Conservation (phyloP, 2,113 vertebrate species). For the Ammodytes marinus region DNA sequence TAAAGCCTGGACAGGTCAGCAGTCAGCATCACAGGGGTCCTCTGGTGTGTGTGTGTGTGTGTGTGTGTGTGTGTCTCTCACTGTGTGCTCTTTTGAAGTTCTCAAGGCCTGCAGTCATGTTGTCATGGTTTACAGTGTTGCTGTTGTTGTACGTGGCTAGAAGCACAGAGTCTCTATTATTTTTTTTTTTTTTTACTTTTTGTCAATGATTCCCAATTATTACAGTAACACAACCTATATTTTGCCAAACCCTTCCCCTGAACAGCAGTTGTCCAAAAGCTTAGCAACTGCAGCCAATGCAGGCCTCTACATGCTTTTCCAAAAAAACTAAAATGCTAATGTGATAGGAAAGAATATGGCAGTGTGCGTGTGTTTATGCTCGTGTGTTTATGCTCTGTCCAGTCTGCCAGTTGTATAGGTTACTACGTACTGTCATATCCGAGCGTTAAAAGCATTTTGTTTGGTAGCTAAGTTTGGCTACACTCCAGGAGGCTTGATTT, state of each 20-base stretch:
- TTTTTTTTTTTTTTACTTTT: not conserved
- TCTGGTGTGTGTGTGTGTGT: conserved; percentile 1
- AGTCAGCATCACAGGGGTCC: not conserved
- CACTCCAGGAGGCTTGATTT: not conserved
- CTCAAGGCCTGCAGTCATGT: not conserved
- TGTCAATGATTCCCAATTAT: not conserved
- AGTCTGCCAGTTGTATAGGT: too few relatives aligned
- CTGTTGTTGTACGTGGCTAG: not conserved
- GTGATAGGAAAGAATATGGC: too few relatives aligned
- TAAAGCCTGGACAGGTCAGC: conserved; percentile 17
- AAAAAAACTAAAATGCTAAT: not conserved
- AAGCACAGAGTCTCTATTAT: not conserved
- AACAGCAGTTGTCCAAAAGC: not conserved
- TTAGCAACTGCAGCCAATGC: not conserved
- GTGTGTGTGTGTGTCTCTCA: conserved; percentile 9
- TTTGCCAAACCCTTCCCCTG: not conserved
- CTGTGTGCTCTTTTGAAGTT: conserved; percentile 6
- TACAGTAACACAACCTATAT: not conserved
- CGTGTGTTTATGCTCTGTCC: too few relatives aligned
- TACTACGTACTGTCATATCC: too few relatives aligned
- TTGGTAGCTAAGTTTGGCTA: too few relatives aligned
- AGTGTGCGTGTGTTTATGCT: too few relatives aligned
- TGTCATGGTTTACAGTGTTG: not conserved
- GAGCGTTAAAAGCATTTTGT: too few relatives aligned
- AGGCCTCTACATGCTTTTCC: not conserved